phyloP scores from a whole-genome alignment of 2,113 vertebrate species.

The Pluvianellus socialis region DNA sequence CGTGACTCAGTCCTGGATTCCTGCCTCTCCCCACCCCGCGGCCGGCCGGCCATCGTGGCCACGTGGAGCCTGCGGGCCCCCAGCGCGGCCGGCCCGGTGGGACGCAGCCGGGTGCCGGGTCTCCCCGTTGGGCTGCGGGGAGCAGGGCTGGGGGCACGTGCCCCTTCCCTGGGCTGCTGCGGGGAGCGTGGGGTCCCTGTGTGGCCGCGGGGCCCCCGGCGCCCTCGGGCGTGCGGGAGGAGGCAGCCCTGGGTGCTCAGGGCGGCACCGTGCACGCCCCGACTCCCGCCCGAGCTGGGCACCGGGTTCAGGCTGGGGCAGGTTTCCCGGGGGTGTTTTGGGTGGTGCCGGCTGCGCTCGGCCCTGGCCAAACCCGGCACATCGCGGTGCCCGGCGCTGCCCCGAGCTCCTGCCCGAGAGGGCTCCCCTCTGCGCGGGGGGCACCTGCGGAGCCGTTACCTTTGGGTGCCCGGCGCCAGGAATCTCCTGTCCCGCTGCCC shows the following conservation, averaged over 20 bases:
- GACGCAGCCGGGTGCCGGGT: not conserved
- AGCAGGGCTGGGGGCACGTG: accelerated
- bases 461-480: not conserved
- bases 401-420: not conserved
- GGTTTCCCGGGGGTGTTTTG: not conserved
- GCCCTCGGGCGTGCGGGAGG: accelerated
- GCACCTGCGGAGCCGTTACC: not conserved
- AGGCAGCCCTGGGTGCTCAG: not conserved
- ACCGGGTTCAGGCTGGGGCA: not conserved
- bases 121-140: not conserved
- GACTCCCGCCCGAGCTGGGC: not conserved
- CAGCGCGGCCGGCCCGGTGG: not conserved
- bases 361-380: not conserved
- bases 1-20: constrained; percentile 55
- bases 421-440: not conserved
- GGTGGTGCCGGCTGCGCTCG: not conserved
- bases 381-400: not conserved
- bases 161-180: not conserved
- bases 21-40: not conserved
- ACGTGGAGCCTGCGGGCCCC: not conserved
- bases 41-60: not conserved
- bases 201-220: accelerated
- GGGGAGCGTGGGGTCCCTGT: accelerated
- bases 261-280: not conserved
- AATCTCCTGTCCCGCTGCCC: too few relatives aligned